Conservation (phyloP, 2,888 invertebrate genomes). For the Anthophora plumipes region DNA sequence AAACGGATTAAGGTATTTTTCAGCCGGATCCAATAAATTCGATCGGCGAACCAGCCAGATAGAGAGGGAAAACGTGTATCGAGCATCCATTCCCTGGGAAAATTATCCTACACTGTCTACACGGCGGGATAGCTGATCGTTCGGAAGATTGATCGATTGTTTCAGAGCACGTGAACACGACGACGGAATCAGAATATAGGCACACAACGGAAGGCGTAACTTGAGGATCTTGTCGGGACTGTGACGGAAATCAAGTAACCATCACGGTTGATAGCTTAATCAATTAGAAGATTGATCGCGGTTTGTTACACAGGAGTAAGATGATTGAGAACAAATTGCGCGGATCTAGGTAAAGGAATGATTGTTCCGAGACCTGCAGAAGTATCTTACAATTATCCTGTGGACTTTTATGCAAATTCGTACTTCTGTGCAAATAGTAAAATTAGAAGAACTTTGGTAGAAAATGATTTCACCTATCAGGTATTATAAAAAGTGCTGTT, state of each 20-base stretch:
- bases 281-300: background rate
- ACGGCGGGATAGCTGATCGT: constrained; percentile 2
- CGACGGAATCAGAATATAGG: background rate
- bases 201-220: background rate
- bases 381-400: no score
- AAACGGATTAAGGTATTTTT: constrained; percentile 53
- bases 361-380: no score
- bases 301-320: background rate
- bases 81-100: background rate
- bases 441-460: no score
- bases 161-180: background rate
- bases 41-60: constrained; percentile 2
- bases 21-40: constrained; percentile 39
- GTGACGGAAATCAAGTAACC: background rate
- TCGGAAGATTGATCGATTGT: constrained; percentile 22
- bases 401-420: no score
- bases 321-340: background rate
- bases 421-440: no score
- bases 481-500: no score
- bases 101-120: background rate
- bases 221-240: background rate
- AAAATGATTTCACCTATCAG: no score
- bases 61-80: background rate
- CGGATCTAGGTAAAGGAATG: no score
- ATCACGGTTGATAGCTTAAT: background rate